Evolutionary conservation across 2,797 vertebrate genomes (phyloP).

Genomic region (Characodon lateralis): DNA sequence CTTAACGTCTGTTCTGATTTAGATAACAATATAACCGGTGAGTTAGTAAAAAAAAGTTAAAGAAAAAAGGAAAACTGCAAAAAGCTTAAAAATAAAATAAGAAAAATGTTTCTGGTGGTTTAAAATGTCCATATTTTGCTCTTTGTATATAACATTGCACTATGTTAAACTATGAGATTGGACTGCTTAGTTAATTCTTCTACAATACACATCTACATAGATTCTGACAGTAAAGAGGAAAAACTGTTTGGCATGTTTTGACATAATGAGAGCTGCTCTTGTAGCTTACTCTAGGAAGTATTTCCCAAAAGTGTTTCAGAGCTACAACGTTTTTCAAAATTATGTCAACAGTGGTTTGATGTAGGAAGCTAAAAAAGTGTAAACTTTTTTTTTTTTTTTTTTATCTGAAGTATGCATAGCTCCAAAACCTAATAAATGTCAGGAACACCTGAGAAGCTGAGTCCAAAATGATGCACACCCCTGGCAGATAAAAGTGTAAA

Average conservation of each 20-base stretch:
- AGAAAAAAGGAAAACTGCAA: neutral
- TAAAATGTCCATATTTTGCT: neutral
- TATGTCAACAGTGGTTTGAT: neutral
- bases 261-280: neutral
- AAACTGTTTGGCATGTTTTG: slow-evolving; percentile 2
- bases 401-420: neutral
- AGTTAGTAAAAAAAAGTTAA: neutral
- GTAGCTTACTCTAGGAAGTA: neutral
- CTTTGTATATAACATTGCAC: neutral
- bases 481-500: neutral
- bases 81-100: neutral
- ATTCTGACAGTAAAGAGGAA: neutral
- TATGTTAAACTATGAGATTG: neutral
- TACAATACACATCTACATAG: neutral
- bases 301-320: slow-evolving; percentile 5
- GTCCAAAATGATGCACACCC: neutral
- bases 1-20: neutral
- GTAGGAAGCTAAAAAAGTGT: neutral
- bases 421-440: neutral
- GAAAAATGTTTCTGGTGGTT: neutral
- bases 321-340: neutral
- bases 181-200: neutral
- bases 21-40: neutral
- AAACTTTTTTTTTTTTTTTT: neutral
- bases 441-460: neutral